Base-by-base conservation (phyloP, 2,797 vertebrate genomes). In the Pempheris klunzingeri region DNA sequence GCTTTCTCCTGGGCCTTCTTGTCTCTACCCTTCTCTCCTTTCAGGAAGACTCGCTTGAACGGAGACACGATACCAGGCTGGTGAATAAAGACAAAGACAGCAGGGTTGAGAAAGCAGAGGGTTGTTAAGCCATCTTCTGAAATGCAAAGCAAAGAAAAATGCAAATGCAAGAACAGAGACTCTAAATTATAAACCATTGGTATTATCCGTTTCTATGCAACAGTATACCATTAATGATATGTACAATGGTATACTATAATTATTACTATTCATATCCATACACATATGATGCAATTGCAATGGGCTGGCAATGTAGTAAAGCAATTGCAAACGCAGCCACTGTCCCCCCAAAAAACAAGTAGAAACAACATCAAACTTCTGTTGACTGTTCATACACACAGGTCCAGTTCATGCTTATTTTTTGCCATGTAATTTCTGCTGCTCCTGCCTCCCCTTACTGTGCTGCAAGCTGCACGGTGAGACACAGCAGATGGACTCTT, bases 41-140 rank as follows among this genome's bases (percentile, higher is more conserved):
- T 99, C 91, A 98, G 95, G 95, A 99, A 99, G 86, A 99, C 98
- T 12, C 98, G 96, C 92, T 99, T 99, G 94, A 99, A 99, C 7
- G 98, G 98, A 80, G 98, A 99, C 93, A 98, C 97, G 28, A 99
- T 96, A 71, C 98, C 98, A 83, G 97, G 96, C 98, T 99, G 87
- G 77, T 34, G 77, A 61, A 86, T 4, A 58, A 74, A 92, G 38
- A 90, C 50, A 86, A 39, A 78, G n/a, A 79, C 7, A 52, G 22
- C 10, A 4, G 41, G 17, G 36, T 52, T 60, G 17, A 53, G 7
- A 46, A 74, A 63, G 55, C 11, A 41, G 7, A 57, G 34, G 30
- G 30, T 8, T 47, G 8, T 20, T 2, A 61, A 5, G 18, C 30
- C 3, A 3, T 2, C 14, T 50, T 61, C 20, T 13, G 24, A 59